These are phyloP conservation scores for Polypterus senegalus DNA, from an alignment of 2,113 vertebrate genomes.

Conservation along the genomic window DNA sequence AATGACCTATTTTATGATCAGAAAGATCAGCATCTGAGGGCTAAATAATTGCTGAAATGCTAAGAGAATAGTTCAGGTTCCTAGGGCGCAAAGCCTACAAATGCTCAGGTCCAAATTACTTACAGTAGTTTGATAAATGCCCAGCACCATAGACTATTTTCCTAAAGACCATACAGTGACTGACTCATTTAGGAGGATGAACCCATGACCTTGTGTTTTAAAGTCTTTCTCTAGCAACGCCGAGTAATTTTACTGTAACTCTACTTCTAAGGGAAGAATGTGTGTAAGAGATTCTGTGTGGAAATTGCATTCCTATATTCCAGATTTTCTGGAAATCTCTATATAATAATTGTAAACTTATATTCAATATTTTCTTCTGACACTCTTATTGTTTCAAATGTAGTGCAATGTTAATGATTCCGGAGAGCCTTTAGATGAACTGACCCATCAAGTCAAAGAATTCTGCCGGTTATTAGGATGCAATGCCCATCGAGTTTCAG, in stretches of 20 bases:
- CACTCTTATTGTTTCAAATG: background rate
- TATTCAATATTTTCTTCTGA: background rate
- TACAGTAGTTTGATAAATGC: too few relatives aligned
- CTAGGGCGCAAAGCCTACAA: too few relatives aligned
- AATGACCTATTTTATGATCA: too few relatives aligned
- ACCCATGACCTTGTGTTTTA: too few relatives aligned
- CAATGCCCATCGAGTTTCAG: slow-evolving; percentile 32
- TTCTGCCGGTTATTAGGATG: slow-evolving; percentile 34
- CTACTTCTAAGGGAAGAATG: background rate
- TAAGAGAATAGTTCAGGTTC: too few relatives aligned
- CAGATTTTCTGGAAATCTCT: background rate
- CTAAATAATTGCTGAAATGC: too few relatives aligned
- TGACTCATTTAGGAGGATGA: too few relatives aligned
- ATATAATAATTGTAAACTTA: background rate
- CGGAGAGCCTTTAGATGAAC: slow-evolving; percentile 43
- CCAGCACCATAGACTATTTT: too few relatives aligned
- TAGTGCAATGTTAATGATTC: slow-evolving; percentile 45
- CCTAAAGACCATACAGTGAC: too few relatives aligned
- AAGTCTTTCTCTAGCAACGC: too few relatives aligned
- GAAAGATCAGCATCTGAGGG: too few relatives aligned
- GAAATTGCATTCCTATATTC: background rate
- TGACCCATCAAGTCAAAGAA: slow-evolving; percentile 32
- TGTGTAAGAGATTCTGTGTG: background rate
- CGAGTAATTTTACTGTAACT: background rate
- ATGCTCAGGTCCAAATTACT: too few relatives aligned